Evolutionary conservation across 2,797 vertebrate genomes (phyloP).

Genomic region (Hyperoplus immaculatus): DNA sequence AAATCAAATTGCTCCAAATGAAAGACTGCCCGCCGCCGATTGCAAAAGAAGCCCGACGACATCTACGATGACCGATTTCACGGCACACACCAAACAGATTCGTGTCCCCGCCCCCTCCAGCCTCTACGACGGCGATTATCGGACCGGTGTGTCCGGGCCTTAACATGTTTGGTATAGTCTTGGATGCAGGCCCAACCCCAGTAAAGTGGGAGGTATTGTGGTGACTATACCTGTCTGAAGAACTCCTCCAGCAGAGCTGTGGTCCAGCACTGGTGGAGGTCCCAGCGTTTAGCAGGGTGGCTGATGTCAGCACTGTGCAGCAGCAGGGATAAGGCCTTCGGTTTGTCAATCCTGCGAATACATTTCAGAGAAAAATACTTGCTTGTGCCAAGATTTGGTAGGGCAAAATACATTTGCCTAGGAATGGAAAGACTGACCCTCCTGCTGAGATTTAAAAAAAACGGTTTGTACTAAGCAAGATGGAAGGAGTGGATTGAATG

Average conservation of each 20-base stretch:
- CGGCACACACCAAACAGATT: too few species aligned
- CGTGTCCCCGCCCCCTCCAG: too few species aligned
- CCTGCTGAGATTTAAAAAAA: too few species aligned
- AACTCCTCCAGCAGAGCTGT: conserved; percentile 96
- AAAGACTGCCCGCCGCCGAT: too few species aligned
- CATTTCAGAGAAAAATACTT: conserved; percentile 2
- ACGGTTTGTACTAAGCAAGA: too few species aligned
- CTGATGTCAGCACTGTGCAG: conserved; percentile 97
- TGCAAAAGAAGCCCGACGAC: too few species aligned
- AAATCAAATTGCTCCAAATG: too few species aligned
- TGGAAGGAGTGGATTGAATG: too few species aligned
- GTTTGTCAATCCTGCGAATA: conserved; percentile 92
- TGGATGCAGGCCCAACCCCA: not conserved
- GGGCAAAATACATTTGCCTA: too few species aligned
- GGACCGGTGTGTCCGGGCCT: not conserved
- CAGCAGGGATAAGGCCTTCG: conserved; percentile 94
- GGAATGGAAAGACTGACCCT: too few species aligned
- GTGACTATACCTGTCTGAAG: conserved; percentile 91
- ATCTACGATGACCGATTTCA: too few species aligned
- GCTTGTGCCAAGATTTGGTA: not conserved
- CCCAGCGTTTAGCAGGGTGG: conserved; percentile 95
- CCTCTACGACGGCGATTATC: too few species aligned
- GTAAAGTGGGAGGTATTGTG: not conserved
- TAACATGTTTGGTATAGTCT: not conserved
- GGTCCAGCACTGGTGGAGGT: conserved; percentile 95